Conservation (phyloP, 2,113 vertebrate species). For the Callorhinus ursinus region DNA sequence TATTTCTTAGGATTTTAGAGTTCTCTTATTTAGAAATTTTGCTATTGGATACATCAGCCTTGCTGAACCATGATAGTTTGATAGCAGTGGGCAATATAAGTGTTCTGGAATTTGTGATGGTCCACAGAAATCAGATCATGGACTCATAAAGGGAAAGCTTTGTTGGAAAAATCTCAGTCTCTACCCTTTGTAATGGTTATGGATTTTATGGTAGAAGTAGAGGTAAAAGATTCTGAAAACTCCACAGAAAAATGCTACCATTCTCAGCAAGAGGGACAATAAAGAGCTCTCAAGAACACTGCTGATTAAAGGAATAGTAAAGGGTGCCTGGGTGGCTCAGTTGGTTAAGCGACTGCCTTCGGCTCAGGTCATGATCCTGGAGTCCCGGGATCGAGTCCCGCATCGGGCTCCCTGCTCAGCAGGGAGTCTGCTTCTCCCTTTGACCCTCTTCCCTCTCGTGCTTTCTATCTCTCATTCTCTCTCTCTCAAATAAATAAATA, state of each 20-base stretch:
- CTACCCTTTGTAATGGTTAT: background rate
- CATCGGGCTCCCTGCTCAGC: too few relatives aligned
- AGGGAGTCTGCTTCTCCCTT: too few relatives aligned
- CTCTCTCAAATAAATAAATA: too few relatives aligned
- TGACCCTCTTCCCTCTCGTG: too few relatives aligned
- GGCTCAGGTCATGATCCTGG: too few relatives aligned
- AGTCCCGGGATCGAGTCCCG: too few relatives aligned
- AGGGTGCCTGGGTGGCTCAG: too few relatives aligned
- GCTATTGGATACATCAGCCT: background rate
- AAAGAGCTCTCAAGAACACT: background rate
- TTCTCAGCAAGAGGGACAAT: background rate
- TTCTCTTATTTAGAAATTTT: conserved; percentile 30
- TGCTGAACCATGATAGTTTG: background rate
- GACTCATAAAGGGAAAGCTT: background rate
- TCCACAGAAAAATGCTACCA: background rate
- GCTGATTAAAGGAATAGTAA: background rate
- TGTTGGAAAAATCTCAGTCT: background rate
- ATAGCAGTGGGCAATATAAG: background rate
- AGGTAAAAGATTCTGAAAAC: background rate
- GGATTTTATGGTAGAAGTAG: background rate
- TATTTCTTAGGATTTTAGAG: background rate
- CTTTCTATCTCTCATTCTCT: too few relatives aligned
- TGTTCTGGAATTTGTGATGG: background rate
- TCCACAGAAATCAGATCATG: background rate
- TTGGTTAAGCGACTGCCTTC: too few relatives aligned